Conservation (phyloP, 2,888 invertebrate genomes). For the Apoderus coryli region DNA sequence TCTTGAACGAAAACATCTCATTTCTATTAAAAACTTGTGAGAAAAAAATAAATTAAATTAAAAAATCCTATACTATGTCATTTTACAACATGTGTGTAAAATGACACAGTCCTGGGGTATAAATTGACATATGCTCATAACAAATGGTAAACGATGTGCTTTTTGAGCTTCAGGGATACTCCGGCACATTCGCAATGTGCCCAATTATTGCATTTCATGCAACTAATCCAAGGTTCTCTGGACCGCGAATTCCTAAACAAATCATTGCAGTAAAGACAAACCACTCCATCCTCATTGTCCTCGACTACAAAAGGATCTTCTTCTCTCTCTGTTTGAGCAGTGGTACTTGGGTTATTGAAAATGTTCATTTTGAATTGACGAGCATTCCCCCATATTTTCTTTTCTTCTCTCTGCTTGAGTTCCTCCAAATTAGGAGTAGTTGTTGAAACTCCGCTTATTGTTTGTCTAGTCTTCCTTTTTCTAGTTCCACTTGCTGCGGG, state of each 20-base stretch:
- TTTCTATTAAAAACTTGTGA: no score
- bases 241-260: slow-evolving; percentile 2
- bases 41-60: no score
- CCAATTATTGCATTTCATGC: slow-evolving; percentile 1
- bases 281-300: slow-evolving; percentile 2
- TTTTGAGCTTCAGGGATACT: slow-evolving; percentile 3
- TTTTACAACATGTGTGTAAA: no score
- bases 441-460: slow-evolving; percentile 2
- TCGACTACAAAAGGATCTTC: slow-evolving; percentile 2
- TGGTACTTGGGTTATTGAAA: slow-evolving; percentile 1
- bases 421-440: slow-evolving; percentile 3
- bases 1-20: no score
- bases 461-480: slow-evolving; percentile 2
- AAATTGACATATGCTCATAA: slow-evolving; percentile 1
- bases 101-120: slow-evolving; percentile 1
- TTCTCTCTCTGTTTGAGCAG: slow-evolving; percentile 2
- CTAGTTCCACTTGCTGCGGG: slow-evolving; percentile 5
- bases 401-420: slow-evolving; percentile 3
- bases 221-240: slow-evolving; percentile 2
- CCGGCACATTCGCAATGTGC: slow-evolving; percentile 3
- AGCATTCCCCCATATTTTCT: slow-evolving; percentile 2
- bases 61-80: no score
- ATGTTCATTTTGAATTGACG: slow-evolving; percentile 3
- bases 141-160: slow-evolving; percentile 1
- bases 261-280: slow-evolving; percentile 1